These are phyloP conservation scores for Percopsis omiscomaycus DNA, from an alignment of 2,797 vertebrate genomes.

Conservation along the genomic window DNA sequence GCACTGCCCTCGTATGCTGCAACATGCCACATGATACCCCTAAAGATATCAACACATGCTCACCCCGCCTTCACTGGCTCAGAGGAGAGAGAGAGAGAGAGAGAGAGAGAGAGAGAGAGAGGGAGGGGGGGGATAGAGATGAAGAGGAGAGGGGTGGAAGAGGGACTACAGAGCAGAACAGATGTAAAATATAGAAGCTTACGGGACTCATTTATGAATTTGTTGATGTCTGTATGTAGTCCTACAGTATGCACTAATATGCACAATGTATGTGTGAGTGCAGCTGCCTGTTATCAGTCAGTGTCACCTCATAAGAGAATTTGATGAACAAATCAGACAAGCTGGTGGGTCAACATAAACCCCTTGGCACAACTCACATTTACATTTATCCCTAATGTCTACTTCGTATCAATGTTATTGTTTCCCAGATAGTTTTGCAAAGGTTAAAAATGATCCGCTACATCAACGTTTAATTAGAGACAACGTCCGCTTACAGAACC, in stretches of 20 bases:
- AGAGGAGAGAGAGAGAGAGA: conserved; percentile 5
- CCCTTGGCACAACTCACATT: background rate
- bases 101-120: background rate
- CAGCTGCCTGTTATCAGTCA: too few species aligned
- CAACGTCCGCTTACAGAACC: too few species aligned
- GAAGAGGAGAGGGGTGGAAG: background rate
- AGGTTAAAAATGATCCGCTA: background rate
- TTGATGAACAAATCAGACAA: too few species aligned
- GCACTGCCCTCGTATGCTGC: background rate
- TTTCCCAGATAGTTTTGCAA: conserved; percentile 19
- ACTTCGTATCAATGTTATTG: background rate
- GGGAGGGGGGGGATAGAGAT: background rate
- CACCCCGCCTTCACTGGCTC: background rate
- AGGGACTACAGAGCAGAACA: background rate
- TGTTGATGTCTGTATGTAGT: too few species aligned
- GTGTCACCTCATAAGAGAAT: too few species aligned
- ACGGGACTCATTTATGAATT: too few species aligned
- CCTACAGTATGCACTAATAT: background rate
- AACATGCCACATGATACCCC: background rate
- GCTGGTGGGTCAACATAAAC: too few species aligned
- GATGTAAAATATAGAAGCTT: background rate
- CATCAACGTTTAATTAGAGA: background rate
- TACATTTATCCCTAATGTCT: conserved; percentile 19
- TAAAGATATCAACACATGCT: too few species aligned
- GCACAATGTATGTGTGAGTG: background rate